Evolutionary conservation across 1,140 invertebrate genomes (phyloP).

Genomic region (Holcopasites calliopsidis): DNA sequence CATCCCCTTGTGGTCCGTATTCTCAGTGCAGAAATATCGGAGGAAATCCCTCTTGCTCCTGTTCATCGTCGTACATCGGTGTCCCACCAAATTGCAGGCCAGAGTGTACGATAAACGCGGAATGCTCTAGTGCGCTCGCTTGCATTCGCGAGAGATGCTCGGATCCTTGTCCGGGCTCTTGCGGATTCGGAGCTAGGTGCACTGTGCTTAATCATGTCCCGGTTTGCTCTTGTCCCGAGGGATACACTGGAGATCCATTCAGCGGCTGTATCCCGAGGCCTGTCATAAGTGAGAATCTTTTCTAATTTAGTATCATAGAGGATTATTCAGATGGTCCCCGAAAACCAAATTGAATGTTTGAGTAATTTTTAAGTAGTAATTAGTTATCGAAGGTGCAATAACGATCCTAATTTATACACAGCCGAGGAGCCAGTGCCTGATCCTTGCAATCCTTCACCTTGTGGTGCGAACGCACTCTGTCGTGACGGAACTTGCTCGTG

Average conservation of each 20-base stretch:
- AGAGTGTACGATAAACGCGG: constrained; percentile 84
- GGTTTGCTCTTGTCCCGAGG: constrained; percentile 83
- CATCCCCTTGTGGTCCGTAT: constrained; percentile 86
- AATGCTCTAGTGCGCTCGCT: constrained; percentile 82
- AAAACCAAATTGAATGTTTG: too few relatives aligned
- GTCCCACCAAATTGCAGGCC: constrained; percentile 86
- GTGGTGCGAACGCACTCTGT: constrained; percentile 81
- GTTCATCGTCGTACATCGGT: constrained; percentile 83
- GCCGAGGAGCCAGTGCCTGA: constrained; percentile 47
- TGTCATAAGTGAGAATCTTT: constrained; percentile 60
- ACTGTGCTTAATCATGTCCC: constrained; percentile 84
- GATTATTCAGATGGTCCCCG: too few relatives aligned
- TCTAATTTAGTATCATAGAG: too few relatives aligned
- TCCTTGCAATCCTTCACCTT: constrained; percentile 75
- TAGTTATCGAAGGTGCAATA: too few relatives aligned
- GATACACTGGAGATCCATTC: constrained; percentile 87
- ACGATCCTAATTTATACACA: neutral
- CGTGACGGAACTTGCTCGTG: constrained; percentile 79
- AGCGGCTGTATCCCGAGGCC: constrained; percentile 78
- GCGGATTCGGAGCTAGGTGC: constrained; percentile 84
- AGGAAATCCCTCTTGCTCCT: constrained; percentile 84
- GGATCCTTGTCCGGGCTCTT: constrained; percentile 86
- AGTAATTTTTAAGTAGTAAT: too few relatives aligned
- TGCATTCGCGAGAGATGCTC: constrained; percentile 85
- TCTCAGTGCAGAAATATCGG: constrained; percentile 84